phyloP scores from a whole-genome alignment of 2,888 invertebrate species.

The Ophioninae sp. region DNA sequence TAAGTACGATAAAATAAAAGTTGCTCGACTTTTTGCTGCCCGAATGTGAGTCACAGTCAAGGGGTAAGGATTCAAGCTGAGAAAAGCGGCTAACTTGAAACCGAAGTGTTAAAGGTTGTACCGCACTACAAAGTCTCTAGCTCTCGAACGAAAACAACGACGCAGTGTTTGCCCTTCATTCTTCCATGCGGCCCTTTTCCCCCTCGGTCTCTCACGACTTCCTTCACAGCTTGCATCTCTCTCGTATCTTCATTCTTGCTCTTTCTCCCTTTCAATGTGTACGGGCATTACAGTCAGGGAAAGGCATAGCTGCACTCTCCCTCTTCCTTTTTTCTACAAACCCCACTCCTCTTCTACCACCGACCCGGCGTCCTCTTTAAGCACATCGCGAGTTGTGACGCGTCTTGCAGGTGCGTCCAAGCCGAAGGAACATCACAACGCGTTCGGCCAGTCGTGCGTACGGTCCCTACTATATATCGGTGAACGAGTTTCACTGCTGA shows the following conservation, averaged over 20 bases:
- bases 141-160: background rate
- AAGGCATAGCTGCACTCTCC: constrained; percentile 13
- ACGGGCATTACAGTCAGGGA: background rate
- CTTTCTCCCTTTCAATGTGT: background rate
- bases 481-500: background rate
- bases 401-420: constrained; percentile 31
- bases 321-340: background rate
- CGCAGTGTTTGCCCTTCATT: constrained; percentile 11
- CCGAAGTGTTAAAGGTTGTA: background rate
- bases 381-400: constrained; percentile 3
- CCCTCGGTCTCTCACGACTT: background rate
- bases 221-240: background rate
- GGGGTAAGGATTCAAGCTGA: background rate
- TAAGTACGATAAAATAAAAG: too few species aligned
- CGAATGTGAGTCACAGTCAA: too few species aligned
- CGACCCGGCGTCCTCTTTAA: background rate
- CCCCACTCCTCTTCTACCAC: background rate
- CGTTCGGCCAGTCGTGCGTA: constrained; percentile 31
- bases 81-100: background rate
- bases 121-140: too few species aligned
- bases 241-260: constrained; percentile 4
- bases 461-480: constrained; percentile 1
- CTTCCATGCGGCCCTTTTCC: background rate
- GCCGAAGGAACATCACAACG: constrained; percentile 28
- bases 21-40: too few species aligned